Evolutionary conservation across 2,113 vertebrate species (phyloP).

Genomic region (Hippocampus barbouri): DNA sequence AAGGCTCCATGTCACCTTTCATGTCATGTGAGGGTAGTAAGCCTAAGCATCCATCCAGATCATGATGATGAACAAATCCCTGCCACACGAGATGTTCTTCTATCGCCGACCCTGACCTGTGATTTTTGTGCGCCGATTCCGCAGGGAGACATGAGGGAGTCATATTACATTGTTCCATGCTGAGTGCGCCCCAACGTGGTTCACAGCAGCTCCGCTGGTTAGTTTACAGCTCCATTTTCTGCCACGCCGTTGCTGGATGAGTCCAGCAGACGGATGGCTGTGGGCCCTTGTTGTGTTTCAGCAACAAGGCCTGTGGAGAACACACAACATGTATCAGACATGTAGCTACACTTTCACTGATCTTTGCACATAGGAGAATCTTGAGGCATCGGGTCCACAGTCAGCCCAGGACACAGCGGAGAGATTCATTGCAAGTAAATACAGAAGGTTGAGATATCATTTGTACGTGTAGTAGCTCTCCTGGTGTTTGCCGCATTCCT

Average conservation of each 20-base stretch:
- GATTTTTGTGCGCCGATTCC: constrained; percentile 18
- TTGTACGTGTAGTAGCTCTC: too few species aligned
- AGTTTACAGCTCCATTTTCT: constrained; percentile 9
- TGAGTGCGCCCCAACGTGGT: constrained; percentile 12
- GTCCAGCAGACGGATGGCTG: constrained; percentile 9
- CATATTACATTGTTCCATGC: constrained; percentile 20
- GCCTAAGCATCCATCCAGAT: constrained; percentile 7
- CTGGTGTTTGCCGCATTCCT: too few species aligned
- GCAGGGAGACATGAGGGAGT: constrained; percentile 12
- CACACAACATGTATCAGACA: neutral
- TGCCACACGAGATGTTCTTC: constrained; percentile 17
- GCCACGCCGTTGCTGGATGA: constrained; percentile 12
- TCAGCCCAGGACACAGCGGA: too few species aligned
- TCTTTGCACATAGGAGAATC: neutral
- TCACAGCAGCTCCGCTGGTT: constrained; percentile 17
- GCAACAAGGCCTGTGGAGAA: neutral
- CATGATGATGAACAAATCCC: constrained; percentile 22
- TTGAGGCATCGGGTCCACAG: too few species aligned
- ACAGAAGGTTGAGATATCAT: too few species aligned
- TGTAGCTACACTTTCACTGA: neutral
- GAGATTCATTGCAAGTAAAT: too few species aligned
- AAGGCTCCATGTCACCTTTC: neutral
- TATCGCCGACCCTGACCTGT: constrained; percentile 21
- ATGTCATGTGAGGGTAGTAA: neutral
- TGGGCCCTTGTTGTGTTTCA: constrained; percentile 2